Base-by-base conservation (phyloP, 1,140 invertebrate species). In the Leptinotarsa defecta region DNA sequence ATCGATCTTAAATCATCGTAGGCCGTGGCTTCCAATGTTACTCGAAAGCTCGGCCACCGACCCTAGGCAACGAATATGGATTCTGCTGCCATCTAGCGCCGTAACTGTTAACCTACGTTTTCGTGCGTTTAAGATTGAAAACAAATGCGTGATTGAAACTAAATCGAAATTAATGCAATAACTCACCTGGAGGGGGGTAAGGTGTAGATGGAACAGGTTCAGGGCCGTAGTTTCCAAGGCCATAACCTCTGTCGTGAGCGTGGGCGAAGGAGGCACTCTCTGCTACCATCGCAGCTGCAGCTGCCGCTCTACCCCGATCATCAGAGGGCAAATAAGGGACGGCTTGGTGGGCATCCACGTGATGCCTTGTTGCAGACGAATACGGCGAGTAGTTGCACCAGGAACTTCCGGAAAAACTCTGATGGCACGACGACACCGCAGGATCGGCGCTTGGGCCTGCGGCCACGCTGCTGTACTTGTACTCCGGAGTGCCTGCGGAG, bases 361-460 rank as follows among this genome's bases (percentile, higher is more conserved):
- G 91, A 79, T 91, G 91, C 83, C 91, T 88, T 24, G 89, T 86
- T 3, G 90, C 88, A 4, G 90, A 87, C 1, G 90, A 88, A 82
- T 93, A 93, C 3, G 90, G 89, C 74, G 89, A 88, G 81, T 93
- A 93, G 82, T 93, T 93, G 86, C 92, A 93, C 88, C 93, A 93
- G 79, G 89, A 89, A 76, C 90, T 88, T 0, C 92, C 89, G 15
- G 87, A 86, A 85, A 93, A 94, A 74, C 91, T 90, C 83, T 93
- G 92, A 82, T 93, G 92, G 82, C 91, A 93, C 76, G 89, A 88
- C 76, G 88, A 88, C 13, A 88, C 89, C 63, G 88, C 86, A 6
- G 89, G 87, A 75, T 89, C 89, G 1, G 87, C 77, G 74, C 88
- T 88, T 1, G 87, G 87, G 13, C 87, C 88, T 73, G 88, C 90